Base-by-base conservation (phyloP, 2,797 vertebrate genomes). In the Allobates femoralis region DNA sequence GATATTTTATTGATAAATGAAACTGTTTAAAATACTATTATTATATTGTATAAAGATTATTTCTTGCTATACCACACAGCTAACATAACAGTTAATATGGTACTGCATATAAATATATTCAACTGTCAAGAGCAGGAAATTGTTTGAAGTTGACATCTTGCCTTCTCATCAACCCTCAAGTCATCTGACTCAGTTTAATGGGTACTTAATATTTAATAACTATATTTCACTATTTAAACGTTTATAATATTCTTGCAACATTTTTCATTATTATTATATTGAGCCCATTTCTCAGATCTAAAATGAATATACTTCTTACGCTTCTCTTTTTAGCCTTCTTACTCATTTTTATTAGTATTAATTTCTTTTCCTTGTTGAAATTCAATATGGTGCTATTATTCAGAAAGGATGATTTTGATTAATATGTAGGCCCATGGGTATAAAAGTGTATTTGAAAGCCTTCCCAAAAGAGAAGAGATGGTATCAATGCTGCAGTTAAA, bases 371-470 rank as follows among this genome's bases (percentile, higher is more conserved):
- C 21, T 69, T 67, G n/a, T 67, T 30, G 12, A 55, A 81, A 69
- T 81, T 53, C 64, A 69, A 10, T 81, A 53, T 50, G n/a, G 10
- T 81, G 21, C 64, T 32, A 81, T 69, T 19, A 69, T 34, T 81
- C 21, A 7, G 19, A 55, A 67, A 26, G 14, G 26, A 67, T 81
- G 46, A 32, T 28, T 81, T 41, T 83, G 66, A 83, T 73, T 74
- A 73, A 83, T 74, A 41, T 73, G 53, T 83, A 71, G 69, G 53
- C 81, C 53, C 34, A 41, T 46, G 81, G 51, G 79, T 81, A 69
- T 69, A 81, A 55, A 23, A 26, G 3, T 67, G 69, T 67, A 81
- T 81, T 69, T 81, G 5, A 69, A 53, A 81, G 53, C 19, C 30
- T 55, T 81, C 64, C 62, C 79, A 28, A 58, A 74, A 69, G 79